These are phyloP conservation scores for Panulirus ornatus DNA, from an alignment of 1,140 invertebrate species.

Conservation along the genomic window DNA sequence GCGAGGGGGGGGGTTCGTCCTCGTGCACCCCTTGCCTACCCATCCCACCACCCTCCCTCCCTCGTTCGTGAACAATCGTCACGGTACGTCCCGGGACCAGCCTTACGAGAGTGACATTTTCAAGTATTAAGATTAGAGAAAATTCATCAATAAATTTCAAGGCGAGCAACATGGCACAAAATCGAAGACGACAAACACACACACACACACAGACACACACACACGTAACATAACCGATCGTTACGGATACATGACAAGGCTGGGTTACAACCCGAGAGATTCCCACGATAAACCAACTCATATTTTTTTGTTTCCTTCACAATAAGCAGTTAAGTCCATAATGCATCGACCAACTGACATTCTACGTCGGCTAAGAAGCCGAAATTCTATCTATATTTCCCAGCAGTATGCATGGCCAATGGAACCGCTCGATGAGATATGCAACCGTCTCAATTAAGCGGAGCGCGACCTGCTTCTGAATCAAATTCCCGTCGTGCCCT, in stretches of 20 bases:
- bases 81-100: not conserved
- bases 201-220: too few species aligned
- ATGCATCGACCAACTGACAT: not conserved
- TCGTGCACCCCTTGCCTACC: too few species aligned
- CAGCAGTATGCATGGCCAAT: not conserved
- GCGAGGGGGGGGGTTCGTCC: too few species aligned
- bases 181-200: not conserved
- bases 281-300: too few species aligned
- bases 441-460: not conserved
- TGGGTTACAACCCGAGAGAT: not conserved
- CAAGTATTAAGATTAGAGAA: not conserved
- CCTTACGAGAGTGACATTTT: not conserved
- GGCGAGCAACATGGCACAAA: not conserved
- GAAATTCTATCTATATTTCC: not conserved
- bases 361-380: not conserved
- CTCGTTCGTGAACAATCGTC: not conserved
- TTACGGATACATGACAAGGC: not conserved
- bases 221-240: not conserved
- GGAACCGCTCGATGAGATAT: not conserved
- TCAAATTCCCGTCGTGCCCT: not conserved
- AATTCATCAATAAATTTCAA: not conserved
- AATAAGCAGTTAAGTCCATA: not conserved
- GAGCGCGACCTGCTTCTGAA: not conserved
- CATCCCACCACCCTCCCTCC: too few species aligned
- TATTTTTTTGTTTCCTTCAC: not conserved